Percentiles rank a stretch among this genome's conserved stretches.
phyloP scores from a whole-genome alignment of 2,888 invertebrate genomes.

The Neoitamus cyanurus region DNA sequence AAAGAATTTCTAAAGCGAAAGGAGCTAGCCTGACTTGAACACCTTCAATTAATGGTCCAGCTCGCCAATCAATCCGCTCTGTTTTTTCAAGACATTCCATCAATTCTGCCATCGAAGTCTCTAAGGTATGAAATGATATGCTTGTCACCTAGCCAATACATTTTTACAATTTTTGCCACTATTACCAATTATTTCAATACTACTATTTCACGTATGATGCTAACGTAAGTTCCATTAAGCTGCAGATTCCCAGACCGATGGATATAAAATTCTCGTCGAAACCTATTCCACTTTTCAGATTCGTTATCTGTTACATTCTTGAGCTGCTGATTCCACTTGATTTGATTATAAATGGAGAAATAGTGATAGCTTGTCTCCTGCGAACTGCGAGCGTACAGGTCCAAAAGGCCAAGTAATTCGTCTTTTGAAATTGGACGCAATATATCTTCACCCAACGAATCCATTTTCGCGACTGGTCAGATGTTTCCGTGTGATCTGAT shows the following conservation, averaged over 20 bases:
- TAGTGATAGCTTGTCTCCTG: constrained; percentile 59
- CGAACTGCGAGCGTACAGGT: constrained; percentile 56
- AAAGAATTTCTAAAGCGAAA: constrained; percentile 55
- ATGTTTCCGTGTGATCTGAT: background rate
- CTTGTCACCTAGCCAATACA: constrained; percentile 55
- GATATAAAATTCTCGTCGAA: constrained; percentile 60
- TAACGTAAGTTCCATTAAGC: constrained; percentile 60
- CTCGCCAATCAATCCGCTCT: constrained; percentile 57
- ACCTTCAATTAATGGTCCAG: constrained; percentile 59
- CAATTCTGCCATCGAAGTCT: constrained; percentile 56
- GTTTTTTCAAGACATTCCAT: constrained; percentile 59
- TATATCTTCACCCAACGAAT: constrained; percentile 55
- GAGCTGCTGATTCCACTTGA: constrained; percentile 60
- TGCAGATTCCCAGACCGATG: constrained; percentile 57
- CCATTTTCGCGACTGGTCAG: background rate
- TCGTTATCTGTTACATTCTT: constrained; percentile 19
- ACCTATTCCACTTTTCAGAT: constrained; percentile 54
- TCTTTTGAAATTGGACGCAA: constrained; percentile 57
- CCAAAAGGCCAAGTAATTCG: constrained; percentile 57
- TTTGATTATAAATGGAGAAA: constrained; percentile 60
- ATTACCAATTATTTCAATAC: background rate
- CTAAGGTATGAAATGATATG: constrained; percentile 60
- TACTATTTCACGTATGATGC: constrained; percentile 59
- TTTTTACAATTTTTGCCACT: constrained; percentile 6
- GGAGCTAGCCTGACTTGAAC: constrained; percentile 55